Percentiles rank a stretch among this genome's conserved stretches.
Evolutionary conservation across 1,140 invertebrate species (phyloP).

Genomic region (Achroia grisella): DNA sequence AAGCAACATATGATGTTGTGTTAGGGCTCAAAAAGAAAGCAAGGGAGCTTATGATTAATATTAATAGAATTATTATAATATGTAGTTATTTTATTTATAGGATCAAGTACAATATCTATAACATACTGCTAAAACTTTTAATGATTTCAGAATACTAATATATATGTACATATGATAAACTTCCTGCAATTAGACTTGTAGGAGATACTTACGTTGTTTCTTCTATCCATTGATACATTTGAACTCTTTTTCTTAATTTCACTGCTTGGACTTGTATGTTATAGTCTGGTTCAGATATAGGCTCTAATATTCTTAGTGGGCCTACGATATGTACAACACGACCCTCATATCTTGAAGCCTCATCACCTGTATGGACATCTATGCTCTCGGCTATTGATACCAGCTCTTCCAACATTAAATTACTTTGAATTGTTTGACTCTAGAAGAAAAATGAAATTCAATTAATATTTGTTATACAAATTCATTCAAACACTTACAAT

Average conservation of each 20-base stretch:
- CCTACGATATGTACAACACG: constrained; percentile 86
- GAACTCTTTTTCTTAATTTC: constrained; percentile 83
- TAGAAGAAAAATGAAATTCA: constrained; percentile 16
- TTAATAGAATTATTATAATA: too few relatives aligned
- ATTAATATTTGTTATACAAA: neutral
- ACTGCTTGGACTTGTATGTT: constrained; percentile 84
- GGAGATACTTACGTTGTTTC: constrained; percentile 71
- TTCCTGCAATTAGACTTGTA: too few relatives aligned
- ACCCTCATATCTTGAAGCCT: constrained; percentile 76
- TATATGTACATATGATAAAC: too few relatives aligned
- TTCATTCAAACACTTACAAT: too few relatives aligned
- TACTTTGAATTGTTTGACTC: constrained; percentile 60
- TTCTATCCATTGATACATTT: constrained; percentile 96
- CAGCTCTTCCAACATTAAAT: constrained; percentile 57
- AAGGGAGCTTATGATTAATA: too few relatives aligned
- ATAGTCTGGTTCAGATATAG: constrained; percentile 86
- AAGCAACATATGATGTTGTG: too few relatives aligned
- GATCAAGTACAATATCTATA: too few relatives aligned
- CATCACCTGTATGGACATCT: constrained; percentile 48
- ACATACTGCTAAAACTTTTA: too few relatives aligned
- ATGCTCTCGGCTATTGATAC: constrained; percentile 48
- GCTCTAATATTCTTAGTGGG: constrained; percentile 82
- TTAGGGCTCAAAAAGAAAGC: too few relatives aligned
- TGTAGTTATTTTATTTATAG: too few relatives aligned
- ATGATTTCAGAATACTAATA: too few relatives aligned